Base-by-base conservation (phyloP, 2,888 invertebrate genomes). In the Dasypogon diadema region DNA sequence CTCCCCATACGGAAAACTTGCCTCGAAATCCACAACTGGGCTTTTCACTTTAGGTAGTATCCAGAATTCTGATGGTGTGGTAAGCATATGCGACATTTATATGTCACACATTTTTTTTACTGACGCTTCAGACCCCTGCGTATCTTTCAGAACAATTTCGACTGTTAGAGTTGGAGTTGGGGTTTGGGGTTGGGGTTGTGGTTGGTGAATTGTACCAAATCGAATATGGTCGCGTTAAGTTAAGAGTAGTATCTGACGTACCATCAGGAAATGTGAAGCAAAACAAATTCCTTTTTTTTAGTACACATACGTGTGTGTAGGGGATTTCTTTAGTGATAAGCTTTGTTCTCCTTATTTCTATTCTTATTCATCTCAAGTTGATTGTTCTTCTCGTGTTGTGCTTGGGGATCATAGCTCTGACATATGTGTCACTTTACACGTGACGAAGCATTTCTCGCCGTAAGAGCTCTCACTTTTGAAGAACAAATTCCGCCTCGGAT, bases 391-490 rank as follows among this genome's bases (percentile, higher is more conserved):
- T 42, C 63, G 14, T 46, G 65, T 65, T 65, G 24, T 65, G 60
- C 65, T 46, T 12, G 46, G 65, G 46, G 48, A 65, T 65, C 65
- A 65, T 65, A 46, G 48, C 65, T 37, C 16, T 65, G 65, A 65
- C 65, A 65, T 46, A 65, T 65, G 65, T 65, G 65, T 65, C 65
- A 65, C 42, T 46, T 48, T 65, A 46, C 65, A 65, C 65, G 65
- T 65, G 42, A 65, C 65, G 65, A 42, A 65, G 65, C 48, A 42
- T 65, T 46, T 65, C 22, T 46, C 48, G 42, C 3, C n/a, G n/a
- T 24, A 65, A 42, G 46, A 24, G 48, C 65, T 65, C 24, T 22
- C 46, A 65, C 14, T 46, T 46, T 26, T 60, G 37, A 34, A 12
- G 16, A 46, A 48, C 48, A 65, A 65, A 65, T 65, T 46, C 46